These are phyloP conservation scores for Macrosiphum euphorbiae DNA, from an alignment of 2,888 invertebrate genomes.

Conservation along the genomic window DNA sequence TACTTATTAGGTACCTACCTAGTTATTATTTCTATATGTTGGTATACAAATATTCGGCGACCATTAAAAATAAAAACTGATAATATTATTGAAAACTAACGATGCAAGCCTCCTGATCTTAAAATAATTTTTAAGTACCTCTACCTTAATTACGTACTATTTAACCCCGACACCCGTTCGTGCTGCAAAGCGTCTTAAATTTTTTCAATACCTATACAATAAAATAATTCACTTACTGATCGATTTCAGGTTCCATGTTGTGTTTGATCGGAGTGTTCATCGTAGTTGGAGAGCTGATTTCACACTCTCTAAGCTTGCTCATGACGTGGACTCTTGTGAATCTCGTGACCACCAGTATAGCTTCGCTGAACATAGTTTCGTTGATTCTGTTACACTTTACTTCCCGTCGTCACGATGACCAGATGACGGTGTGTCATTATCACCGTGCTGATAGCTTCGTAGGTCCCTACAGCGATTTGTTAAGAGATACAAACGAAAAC, in stretches of 20 bases:
- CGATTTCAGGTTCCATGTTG: background rate
- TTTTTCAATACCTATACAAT: background rate
- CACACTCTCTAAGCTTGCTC: background rate
- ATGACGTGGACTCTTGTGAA: background rate
- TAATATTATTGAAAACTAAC: background rate
- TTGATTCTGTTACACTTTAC: background rate
- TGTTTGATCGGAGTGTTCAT: slow-evolving; percentile 13
- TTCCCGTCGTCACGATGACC: background rate
- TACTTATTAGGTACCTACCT: too few relatives aligned
- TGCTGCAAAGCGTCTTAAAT: background rate
- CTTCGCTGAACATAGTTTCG: background rate
- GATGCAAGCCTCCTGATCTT: background rate
- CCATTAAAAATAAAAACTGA: background rate
- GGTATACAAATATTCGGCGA: background rate
- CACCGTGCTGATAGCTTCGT: background rate
- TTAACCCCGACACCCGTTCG: background rate
- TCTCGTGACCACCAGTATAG: background rate
- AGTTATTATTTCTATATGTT: background rate
- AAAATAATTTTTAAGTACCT: background rate
- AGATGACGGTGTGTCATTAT: background rate
- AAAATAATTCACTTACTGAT: background rate
- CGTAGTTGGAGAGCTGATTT: background rate
- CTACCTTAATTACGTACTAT: background rate
- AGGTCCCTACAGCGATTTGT: background rate
- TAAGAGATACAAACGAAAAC: background rate